Percentiles rank a stretch among this genome's conserved stretches.
Evolutionary conservation across 2,888 invertebrate genomes (phyloP).

Genomic region (Alsophila aescularia): DNA sequence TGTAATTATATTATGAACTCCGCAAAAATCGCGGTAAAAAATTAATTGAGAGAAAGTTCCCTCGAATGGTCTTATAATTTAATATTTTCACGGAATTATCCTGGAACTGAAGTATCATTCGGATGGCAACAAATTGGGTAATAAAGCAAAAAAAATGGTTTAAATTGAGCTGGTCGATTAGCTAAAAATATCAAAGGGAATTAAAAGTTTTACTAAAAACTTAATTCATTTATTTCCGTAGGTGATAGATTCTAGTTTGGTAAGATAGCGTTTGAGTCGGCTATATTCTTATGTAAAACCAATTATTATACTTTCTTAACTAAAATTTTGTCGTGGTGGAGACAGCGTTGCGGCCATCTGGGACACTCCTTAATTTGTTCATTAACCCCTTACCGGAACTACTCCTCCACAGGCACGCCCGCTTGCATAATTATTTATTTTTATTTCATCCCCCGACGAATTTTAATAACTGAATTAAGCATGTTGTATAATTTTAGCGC

Average conservation of each 20-base stretch:
- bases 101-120: slow-evolving; percentile 19
- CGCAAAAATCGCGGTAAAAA: slow-evolving; percentile 44
- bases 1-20: slow-evolving; percentile 42
- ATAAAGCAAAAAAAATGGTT: slow-evolving; percentile 8
- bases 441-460: slow-evolving; percentile 22
- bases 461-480: slow-evolving; percentile 30
- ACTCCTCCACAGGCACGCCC: slow-evolving; percentile 25
- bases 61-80: slow-evolving; percentile 39
- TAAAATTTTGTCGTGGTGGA: slow-evolving; percentile 11
- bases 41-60: slow-evolving; percentile 47
- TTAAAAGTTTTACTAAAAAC: not conserved
- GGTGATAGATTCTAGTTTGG: not conserved
- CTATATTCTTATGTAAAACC: not conserved
- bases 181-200: not conserved
- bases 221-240: not conserved
- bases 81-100: slow-evolving; percentile 40
- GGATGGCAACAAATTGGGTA: slow-evolving; percentile 7
- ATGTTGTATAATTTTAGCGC: not conserved
- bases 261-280: not conserved
- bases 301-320: too few relatives aligned
- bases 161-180: slow-evolving; percentile 3
- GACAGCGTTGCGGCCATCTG: slow-evolving; percentile 33
- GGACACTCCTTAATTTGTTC: slow-evolving; percentile 47
- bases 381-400: slow-evolving; percentile 45
- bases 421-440: slow-evolving; percentile 26